A percentile compares a stretch with the other conserved stretches of the same genome.
phyloP scores from a whole-genome alignment of 1,140 invertebrate genomes.

The Drosophila bocki region DNA sequence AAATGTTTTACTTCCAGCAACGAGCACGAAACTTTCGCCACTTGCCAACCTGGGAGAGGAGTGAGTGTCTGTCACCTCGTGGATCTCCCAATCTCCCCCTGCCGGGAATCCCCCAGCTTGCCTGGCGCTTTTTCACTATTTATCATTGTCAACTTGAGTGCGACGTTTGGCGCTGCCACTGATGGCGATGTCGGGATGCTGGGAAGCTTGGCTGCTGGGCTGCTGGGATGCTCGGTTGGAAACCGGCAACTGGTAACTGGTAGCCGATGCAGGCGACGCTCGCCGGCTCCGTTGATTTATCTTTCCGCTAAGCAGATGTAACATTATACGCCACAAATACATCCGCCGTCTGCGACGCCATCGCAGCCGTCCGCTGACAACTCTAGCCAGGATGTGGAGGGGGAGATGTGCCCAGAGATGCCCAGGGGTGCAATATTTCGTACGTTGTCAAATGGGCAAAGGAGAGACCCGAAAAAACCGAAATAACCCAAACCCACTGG shows the following conservation, averaged over 20 bases:
- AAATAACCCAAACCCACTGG: slow-evolving; percentile 26
- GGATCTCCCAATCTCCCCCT: slow-evolving; percentile 7
- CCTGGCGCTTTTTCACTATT: slow-evolving; percentile 82
- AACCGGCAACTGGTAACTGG: slow-evolving; percentile 38
- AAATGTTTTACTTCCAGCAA: slow-evolving; percentile 80
- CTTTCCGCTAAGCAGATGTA: slow-evolving; percentile 83
- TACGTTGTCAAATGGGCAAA: slow-evolving; percentile 76
- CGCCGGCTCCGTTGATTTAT: slow-evolving; percentile 75
- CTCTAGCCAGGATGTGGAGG: slow-evolving; percentile 54
- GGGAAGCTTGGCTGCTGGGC: slow-evolving; percentile 12
- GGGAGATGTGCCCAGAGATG: slow-evolving; percentile 25
- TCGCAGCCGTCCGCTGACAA: slow-evolving; percentile 59
- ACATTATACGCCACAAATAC: slow-evolving; percentile 84
- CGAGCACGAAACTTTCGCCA: slow-evolving; percentile 76
- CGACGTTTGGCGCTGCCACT: slow-evolving; percentile 78
- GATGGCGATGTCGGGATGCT: slow-evolving; percentile 35
- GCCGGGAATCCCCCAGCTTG: slow-evolving; percentile 37
- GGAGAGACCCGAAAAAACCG: slow-evolving; percentile 45
- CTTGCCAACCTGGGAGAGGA: slow-evolving; percentile 57
- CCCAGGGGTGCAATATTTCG: slow-evolving; percentile 82
- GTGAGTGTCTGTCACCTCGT: slow-evolving; percentile 45
- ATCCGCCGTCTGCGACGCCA: slow-evolving; percentile 54
- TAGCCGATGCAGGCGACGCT: slow-evolving; percentile 64
- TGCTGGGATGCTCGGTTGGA: slow-evolving; percentile 24
- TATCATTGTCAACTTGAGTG: slow-evolving; percentile 84